A percentile compares a stretch with the other conserved stretches of the same genome.
Evolutionary conservation across 37 sponge, comb jelly and placozoan genomes (phyloP).

Genomic region (Ephydatia muelleri): DNA sequence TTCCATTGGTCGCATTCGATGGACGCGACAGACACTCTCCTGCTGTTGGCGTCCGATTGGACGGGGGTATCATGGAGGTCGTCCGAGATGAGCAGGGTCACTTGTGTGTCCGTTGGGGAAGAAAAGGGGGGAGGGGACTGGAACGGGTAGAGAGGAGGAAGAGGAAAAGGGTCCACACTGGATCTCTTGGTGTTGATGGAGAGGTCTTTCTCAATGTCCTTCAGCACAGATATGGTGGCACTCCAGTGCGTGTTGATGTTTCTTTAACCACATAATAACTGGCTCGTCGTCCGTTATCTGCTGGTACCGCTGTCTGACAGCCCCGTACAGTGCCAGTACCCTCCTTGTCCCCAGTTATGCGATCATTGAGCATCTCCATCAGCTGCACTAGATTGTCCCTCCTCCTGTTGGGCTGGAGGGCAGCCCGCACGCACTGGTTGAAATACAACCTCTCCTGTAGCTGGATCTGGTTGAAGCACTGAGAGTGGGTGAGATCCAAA

Average conservation of each 20-base stretch:
- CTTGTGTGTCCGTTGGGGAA: background rate
- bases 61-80: background rate
- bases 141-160: background rate
- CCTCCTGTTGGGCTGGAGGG: conserved; percentile 53
- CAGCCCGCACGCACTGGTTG: conserved; percentile 57
- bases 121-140: background rate
- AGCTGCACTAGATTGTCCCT: conserved; percentile 51
- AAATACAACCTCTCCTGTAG: conserved; percentile 70
- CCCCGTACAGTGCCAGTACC: conserved; percentile 50
- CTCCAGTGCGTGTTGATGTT: conserved; percentile 57
- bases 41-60: background rate
- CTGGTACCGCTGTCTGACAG: conserved; percentile 25
- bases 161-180: background rate
- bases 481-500: background rate
- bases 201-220: conserved; percentile 64
- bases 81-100: background rate
- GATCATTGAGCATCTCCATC: conserved; percentile 45
- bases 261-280: conserved; percentile 51
- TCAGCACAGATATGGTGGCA: conserved; percentile 38
- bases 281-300: conserved; percentile 26
- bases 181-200: conserved; percentile 19
- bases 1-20: background rate
- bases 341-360: conserved; percentile 73
- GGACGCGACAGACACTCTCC: background rate
- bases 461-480: conserved; percentile 46